These are phyloP conservation scores for Physella acuta DNA, from an alignment of 1,140 invertebrate species.

Conservation along the genomic window DNA sequence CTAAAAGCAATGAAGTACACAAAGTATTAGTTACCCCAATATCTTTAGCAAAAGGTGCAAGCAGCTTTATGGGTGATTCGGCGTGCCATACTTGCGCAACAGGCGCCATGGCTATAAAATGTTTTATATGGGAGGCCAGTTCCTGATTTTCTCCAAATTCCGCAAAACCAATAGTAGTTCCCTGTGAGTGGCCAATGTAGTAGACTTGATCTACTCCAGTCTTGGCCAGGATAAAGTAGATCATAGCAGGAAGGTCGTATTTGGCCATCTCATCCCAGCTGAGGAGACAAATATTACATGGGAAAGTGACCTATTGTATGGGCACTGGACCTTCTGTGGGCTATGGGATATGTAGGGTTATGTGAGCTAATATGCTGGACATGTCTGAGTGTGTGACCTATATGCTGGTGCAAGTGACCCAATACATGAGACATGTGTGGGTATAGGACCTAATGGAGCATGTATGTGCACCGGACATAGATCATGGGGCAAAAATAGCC, in stretches of 20 bases:
- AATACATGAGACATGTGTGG: too few species aligned
- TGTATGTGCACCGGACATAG: too few species aligned
- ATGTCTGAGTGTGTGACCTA: too few species aligned
- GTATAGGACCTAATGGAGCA: too few species aligned
- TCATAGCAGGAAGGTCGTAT: conserved; percentile 71
- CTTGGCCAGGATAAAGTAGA: conserved; percentile 67
- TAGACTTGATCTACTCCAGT: conserved; percentile 65
- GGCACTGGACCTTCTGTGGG: too few species aligned
- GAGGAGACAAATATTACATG: too few species aligned
- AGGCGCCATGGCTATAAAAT: conserved; percentile 72
- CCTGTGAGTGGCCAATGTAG: conserved; percentile 76
- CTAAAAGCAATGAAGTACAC: too few species aligned
- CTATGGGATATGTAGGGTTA: too few species aligned
- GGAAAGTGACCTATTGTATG: too few species aligned
- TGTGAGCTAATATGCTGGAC: too few species aligned
- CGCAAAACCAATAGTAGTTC: conserved; percentile 63
- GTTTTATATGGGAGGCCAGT: conserved; percentile 43
- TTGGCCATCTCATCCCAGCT: conserved; percentile 79
- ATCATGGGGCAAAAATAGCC: too few species aligned
- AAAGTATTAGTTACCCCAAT: conserved; percentile 52
- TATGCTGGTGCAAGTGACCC: too few species aligned
- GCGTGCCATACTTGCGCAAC: conserved; percentile 73
- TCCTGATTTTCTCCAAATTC: conserved; percentile 48
- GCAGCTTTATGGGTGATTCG: conserved; percentile 65
- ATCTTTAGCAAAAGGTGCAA: conserved; percentile 56